These are phyloP conservation scores for Corvus moneduloides DNA, from an alignment of 2,113 vertebrate species.

Conservation along the genomic window DNA sequence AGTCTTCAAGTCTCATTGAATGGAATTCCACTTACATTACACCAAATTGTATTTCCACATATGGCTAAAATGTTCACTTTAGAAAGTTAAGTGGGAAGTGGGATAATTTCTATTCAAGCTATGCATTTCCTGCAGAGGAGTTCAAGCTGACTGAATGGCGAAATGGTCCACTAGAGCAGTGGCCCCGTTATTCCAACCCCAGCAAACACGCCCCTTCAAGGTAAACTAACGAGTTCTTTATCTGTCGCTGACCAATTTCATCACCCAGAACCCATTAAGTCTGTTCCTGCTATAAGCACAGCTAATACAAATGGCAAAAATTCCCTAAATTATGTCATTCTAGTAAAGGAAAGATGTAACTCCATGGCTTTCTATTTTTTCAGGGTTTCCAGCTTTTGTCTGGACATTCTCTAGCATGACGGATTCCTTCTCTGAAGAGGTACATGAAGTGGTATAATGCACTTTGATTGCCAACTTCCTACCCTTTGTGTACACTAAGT, in stretches of 20 bases:
- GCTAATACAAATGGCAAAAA: background rate
- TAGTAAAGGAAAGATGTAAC: background rate
- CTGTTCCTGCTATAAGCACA: background rate
- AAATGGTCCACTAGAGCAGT: background rate
- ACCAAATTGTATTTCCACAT: conserved; percentile 6
- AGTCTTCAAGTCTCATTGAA: background rate
- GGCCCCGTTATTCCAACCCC: background rate
- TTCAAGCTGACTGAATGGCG: background rate
- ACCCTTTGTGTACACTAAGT: background rate
- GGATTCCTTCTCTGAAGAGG: background rate
- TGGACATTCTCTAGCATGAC: background rate
- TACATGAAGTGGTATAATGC: background rate
- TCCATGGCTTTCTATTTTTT: background rate
- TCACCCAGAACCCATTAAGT: background rate
- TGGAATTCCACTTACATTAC: background rate
- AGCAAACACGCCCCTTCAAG: background rate
- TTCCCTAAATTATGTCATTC: background rate
- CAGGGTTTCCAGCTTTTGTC: background rate
- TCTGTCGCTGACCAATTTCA: background rate
- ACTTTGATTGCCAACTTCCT: background rate
- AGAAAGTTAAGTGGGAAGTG: background rate
- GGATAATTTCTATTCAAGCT: background rate
- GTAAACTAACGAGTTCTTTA: background rate
- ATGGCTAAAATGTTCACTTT: background rate
- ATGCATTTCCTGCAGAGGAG: background rate